Base-by-base conservation (phyloP, 2,797 vertebrate species). In the Sciaenops ocellatus region DNA sequence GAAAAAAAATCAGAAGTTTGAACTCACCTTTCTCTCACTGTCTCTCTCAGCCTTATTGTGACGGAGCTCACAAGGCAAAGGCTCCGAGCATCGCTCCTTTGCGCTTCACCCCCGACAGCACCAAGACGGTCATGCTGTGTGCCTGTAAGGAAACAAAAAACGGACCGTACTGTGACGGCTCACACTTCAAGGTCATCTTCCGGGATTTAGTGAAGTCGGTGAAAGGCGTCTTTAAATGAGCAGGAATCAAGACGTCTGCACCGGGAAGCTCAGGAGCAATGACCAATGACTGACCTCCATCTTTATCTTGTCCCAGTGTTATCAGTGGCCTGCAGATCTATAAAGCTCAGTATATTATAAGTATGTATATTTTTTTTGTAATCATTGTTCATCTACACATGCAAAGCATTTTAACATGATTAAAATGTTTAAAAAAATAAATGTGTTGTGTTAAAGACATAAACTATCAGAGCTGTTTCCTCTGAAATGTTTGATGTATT, bases 21-120 rank as follows among this genome's bases (percentile, higher is more conserved):
- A 44, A 44, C 13, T 66, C 20, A 15, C 38, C 2, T 0, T 16
- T 47, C 42, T 22, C 56, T 62, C 17, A 55, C 4, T 22, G 5
- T 78, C 11, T 72, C 51, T 67, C 26, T 46, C 28, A 98, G 97
- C 97, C 97, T 24, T 97, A 96, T 90, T 97, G 97, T 17, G 97
- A 97, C 0, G 96, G 97, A 0, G 51, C 95, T 60, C 97, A 97
- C 93, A 87, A 24, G 80, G 90, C 73, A 3, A 86, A 89, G 20
- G 90, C 94, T 0, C 96, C 93, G 0, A 93, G 85, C 55, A 75
- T 96, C 48, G 16, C 90, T 26, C 95, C 97, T 0, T 73, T 97
- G 13, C 95, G 92, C 73, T 97, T 98, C 94, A 95, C 85, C 16
- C 87, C 91, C 0, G 61, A 93, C 2, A 91, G 93, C 78, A 92